Percentiles rank a stretch among this genome's conserved stretches.
These are phyloP conservation scores for Pyxicephalus adspersus DNA, from an alignment of 2,113 vertebrate species.

Conservation along the genomic window DNA sequence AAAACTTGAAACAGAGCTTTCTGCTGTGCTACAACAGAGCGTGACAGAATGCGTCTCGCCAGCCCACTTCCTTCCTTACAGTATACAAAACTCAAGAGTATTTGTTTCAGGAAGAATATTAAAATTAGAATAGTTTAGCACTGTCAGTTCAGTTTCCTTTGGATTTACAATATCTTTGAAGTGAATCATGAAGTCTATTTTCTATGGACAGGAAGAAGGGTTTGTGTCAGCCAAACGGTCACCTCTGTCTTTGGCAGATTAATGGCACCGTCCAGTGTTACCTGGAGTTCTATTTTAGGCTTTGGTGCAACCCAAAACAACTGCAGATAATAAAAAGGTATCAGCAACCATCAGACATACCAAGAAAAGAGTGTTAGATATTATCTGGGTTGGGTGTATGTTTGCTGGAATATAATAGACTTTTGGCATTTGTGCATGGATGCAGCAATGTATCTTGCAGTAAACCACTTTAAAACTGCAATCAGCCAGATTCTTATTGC, in stretches of 20 bases:
- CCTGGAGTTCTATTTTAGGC: too few relatives aligned
- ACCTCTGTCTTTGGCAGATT: background rate
- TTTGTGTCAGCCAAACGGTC: background rate
- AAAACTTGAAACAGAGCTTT: background rate
- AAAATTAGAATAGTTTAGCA: slow-evolving; percentile 18
- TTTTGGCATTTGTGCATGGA: too few relatives aligned
- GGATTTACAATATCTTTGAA: slow-evolving; percentile 12
- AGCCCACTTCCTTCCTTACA: slow-evolving; percentile 35
- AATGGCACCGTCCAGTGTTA: background rate
- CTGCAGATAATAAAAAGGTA: too few relatives aligned
- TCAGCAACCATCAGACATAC: too few relatives aligned
- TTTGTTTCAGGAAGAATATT: slow-evolving; percentile 17
- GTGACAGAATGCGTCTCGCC: background rate
- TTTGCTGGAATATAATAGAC: too few relatives aligned
- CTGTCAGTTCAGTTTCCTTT: background rate
- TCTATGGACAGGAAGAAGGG: background rate
- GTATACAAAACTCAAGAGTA: slow-evolving; percentile 8
- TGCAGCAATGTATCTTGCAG: too few relatives aligned
- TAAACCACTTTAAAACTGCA: too few relatives aligned
- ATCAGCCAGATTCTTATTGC: too few relatives aligned
- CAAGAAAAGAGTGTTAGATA: too few relatives aligned
- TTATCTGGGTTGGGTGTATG: too few relatives aligned
- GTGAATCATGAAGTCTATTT: background rate
- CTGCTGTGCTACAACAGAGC: slow-evolving; percentile 2
- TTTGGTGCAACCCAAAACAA: too few relatives aligned